Conservation (phyloP, 2,797 vertebrate species). For the Catostomus latipinnis region DNA sequence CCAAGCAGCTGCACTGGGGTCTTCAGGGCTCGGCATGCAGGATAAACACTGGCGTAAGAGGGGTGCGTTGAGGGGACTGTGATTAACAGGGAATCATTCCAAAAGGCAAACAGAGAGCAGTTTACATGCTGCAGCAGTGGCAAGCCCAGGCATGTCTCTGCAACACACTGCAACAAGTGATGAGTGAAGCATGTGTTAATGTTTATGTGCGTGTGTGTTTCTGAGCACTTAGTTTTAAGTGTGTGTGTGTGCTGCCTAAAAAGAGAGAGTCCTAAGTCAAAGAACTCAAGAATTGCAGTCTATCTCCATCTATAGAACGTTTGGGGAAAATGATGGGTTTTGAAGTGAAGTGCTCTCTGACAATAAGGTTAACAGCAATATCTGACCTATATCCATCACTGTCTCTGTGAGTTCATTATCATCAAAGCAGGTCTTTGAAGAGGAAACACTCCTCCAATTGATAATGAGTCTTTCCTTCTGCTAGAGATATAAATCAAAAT, state of each 20-base stretch:
- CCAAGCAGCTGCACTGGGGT: conserved; percentile 59
- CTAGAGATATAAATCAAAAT: conserved; percentile 27
- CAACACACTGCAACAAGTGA: conserved; percentile 60
- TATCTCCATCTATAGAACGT: conserved; percentile 42
- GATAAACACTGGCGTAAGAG: conserved; percentile 46
- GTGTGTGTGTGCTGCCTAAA: conserved; percentile 20
- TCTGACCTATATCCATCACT: conserved; percentile 43
- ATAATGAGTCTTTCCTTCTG: conserved; percentile 21
- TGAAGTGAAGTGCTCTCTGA: conserved; percentile 19
- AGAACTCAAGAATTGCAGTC: conserved; percentile 31
- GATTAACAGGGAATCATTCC: conserved; percentile 71
- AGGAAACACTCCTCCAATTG: conserved; percentile 25
- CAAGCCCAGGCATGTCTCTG: conserved; percentile 80
- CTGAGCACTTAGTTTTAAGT: conserved; percentile 16
- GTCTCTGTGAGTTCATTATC: conserved; percentile 29
- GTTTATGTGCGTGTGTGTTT: conserved; percentile 10
- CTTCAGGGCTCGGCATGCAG: conserved; percentile 39
- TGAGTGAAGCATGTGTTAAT: conserved; percentile 26
- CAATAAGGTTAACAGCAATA: conserved; percentile 33
- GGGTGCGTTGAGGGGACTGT: conserved; percentile 61
- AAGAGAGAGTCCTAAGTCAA: not conserved
- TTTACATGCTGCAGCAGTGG: conserved; percentile 67
- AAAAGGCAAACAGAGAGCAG: conserved; percentile 73
- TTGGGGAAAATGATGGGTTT: conserved; percentile 41
- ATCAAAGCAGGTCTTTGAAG: conserved; percentile 26